Conservation (phyloP, 1,140 invertebrate genomes). For the Pararge aegeria region DNA sequence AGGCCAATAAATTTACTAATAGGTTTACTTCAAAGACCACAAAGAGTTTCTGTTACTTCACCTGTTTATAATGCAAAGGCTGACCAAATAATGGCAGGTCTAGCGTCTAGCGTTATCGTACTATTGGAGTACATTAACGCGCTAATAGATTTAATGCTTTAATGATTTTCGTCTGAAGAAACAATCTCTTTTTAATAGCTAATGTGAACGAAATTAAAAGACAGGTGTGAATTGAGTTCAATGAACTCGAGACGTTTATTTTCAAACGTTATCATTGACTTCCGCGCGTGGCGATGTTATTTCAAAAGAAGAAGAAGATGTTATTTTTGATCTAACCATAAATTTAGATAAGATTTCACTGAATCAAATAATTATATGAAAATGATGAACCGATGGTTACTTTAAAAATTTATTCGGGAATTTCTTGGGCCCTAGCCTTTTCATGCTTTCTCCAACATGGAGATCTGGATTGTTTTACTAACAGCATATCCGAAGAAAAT, state of each 20-base stretch:
- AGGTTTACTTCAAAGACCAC: no score
- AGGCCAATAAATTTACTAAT: no score
- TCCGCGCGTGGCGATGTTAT: neutral
- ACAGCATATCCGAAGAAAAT: no score
- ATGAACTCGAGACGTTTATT: neutral
- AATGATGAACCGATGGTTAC: neutral
- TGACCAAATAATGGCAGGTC: no score
- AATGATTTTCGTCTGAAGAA: neutral
- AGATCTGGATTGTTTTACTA: no score
- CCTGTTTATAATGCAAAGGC: no score
- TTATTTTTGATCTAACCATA: neutral
- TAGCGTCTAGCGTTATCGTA: no score
- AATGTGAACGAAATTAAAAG: neutral
- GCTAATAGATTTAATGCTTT: neutral
- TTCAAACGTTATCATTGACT: neutral
- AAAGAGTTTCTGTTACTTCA: no score
- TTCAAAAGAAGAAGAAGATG: no score
- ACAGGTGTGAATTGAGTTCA: neutral
- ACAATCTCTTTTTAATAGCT: neutral
- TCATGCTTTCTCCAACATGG: no score
- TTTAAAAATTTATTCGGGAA: neutral
- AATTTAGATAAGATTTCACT: neutral
- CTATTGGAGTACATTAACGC: neutral
- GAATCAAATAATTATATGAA: neutral
- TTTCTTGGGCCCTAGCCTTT: no score